Percentiles rank a stretch among this genome's conserved stretches.
Conservation (phyloP, 2,113 vertebrate species). For the Silurus asotus region DNA sequence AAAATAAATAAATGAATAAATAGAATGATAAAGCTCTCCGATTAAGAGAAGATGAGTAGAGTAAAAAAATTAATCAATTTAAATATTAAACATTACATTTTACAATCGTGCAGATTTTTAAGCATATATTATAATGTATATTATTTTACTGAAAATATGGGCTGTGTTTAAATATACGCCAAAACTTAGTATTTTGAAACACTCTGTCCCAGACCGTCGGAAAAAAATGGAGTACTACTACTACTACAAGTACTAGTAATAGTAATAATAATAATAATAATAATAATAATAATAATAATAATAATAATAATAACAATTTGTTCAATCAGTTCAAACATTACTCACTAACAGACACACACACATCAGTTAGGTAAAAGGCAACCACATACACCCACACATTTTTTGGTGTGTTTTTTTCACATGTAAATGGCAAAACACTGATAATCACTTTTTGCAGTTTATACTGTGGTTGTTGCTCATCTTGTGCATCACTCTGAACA, state of each 20-base stretch:
- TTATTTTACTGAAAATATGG: neutral
- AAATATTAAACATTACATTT: neutral
- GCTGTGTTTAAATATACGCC: neutral
- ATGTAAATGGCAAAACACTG: neutral
- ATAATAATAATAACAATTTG: neutral
- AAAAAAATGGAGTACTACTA: neutral
- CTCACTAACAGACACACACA: neutral
- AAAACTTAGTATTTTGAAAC: neutral
- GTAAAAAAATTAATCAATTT: neutral
- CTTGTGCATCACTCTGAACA: neutral
- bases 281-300: conserved; percentile 6
- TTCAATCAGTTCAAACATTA: no score
- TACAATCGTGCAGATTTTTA: neutral
- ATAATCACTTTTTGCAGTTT: neutral
- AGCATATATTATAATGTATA: neutral
- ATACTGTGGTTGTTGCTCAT: neutral
- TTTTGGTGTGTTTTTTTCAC: neutral
- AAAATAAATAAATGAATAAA: neutral
- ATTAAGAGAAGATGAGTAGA: neutral
- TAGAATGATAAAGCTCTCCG: no score
- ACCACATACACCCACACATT: neutral
- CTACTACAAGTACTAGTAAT: neutral
- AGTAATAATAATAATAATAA: neutral
- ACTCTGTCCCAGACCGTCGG: neutral
- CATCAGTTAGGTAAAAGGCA: neutral